A percentile compares a stretch with the other conserved stretches of the same genome.
Evolutionary conservation across 2,888 invertebrate genomes (phyloP).

Genomic region (Ochropleura leucogaster): DNA sequence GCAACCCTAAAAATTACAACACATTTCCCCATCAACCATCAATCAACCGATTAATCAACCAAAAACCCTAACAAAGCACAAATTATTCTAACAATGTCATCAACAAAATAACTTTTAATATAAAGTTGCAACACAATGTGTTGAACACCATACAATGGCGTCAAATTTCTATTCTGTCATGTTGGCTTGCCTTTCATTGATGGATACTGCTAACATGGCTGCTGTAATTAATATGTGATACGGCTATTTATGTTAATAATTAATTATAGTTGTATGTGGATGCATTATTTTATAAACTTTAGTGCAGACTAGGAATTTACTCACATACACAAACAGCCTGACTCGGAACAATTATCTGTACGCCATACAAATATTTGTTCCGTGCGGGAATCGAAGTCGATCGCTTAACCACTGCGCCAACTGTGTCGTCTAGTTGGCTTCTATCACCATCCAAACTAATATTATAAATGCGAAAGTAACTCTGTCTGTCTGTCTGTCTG

Average conservation of each 20-base stretch:
- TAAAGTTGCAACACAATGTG: slow-evolving; percentile 22
- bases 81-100: slow-evolving; percentile 47
- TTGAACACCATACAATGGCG: slow-evolving; percentile 47
- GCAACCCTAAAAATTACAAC: not conserved
- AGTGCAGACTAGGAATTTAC: too few species aligned
- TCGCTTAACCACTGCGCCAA: too few species aligned
- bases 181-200: slow-evolving; percentile 35
- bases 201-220: slow-evolving; percentile 35
- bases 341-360: too few species aligned
- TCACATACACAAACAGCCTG: too few species aligned
- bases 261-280: slow-evolving; percentile 26
- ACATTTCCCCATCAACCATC: not conserved
- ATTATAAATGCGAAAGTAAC: too few species aligned
- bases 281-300: not conserved
- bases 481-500: too few species aligned
- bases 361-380: too few species aligned
- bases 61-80: slow-evolving; percentile 21
- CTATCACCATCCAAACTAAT: too few species aligned
- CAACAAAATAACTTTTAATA: slow-evolving; percentile 51
- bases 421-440: too few species aligned
- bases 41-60: slow-evolving; percentile 20
- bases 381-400: too few species aligned
- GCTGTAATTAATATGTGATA: slow-evolving; percentile 49
- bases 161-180: slow-evolving; percentile 51
- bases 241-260: slow-evolving; percentile 30